phyloP scores from a whole-genome alignment of 2,888 invertebrate species.

The Napeogenes sylphis region DNA sequence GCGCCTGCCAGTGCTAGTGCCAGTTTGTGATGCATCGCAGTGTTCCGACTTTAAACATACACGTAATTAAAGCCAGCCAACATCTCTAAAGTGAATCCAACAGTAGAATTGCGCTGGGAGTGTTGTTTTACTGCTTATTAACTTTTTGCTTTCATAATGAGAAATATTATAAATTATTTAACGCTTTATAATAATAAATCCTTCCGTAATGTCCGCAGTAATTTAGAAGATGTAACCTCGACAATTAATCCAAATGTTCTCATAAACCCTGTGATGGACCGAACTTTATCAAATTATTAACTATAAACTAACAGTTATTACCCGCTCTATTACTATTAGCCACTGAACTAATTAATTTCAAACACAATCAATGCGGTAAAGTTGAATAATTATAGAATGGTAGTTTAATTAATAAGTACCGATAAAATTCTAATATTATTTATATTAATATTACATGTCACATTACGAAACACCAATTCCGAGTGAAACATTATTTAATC shows the following conservation, averaged over 20 bases:
- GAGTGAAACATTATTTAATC: constrained; percentile 20
- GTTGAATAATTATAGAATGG: too few relatives aligned
- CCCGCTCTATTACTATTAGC: neutral
- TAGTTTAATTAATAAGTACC: too few relatives aligned
- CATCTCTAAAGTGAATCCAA: constrained; percentile 26
- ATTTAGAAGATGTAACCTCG: neutral
- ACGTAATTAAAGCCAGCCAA: constrained; percentile 28
- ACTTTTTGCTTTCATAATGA: constrained; percentile 5
- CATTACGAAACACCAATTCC: constrained; percentile 5
- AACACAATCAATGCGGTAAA: too few relatives aligned
- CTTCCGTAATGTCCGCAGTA: neutral
- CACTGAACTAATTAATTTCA: neutral
- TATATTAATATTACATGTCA: neutral
- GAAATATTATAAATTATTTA: neutral
- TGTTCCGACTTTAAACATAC: constrained; percentile 18
- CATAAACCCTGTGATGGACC: neutral
- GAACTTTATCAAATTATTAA: neutral
- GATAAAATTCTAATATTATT: neutral
- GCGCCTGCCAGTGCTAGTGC: constrained; percentile 54
- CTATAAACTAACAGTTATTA: neutral
- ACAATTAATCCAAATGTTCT: neutral
- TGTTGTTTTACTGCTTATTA: constrained; percentile 18
- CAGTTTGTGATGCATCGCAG: constrained; percentile 43
- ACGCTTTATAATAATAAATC: too few relatives aligned
- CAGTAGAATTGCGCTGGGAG: constrained; percentile 14